phyloP scores from a whole-genome alignment of 53 echinoderm and acorn worm species.

The Paracentrotus lividus region DNA sequence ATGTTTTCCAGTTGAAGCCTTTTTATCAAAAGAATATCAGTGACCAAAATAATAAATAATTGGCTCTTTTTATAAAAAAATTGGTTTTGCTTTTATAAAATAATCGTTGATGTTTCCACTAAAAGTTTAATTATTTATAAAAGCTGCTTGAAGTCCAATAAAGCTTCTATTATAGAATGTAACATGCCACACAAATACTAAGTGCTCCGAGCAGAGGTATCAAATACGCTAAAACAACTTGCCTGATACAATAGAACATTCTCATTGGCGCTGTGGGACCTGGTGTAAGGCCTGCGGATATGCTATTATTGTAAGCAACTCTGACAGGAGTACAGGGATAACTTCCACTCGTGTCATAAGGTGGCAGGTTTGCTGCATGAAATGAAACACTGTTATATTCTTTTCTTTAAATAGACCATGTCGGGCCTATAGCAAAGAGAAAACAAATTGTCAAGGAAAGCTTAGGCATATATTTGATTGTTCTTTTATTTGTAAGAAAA shows the following conservation, averaged over 20 bases:
- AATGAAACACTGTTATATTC: constrained; percentile 30
- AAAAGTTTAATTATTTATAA: neutral
- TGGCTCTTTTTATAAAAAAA: no score
- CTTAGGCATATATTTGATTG: neutral
- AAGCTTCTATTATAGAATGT: neutral
- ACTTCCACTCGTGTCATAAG: constrained; percentile 27
- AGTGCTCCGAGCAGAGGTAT: neutral
- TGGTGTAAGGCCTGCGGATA: constrained; percentile 2
- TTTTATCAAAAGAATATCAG: no score
- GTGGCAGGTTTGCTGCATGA: constrained; percentile 5
- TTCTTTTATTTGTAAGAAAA: neutral
- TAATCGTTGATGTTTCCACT: no score
- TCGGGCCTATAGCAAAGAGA: neutral
- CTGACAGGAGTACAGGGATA: constrained; percentile 18
- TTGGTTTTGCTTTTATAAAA: no score
- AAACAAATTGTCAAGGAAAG: neutral
- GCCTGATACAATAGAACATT: neutral
- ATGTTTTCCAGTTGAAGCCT: no score
- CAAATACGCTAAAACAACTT: neutral
- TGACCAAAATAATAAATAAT: no score
- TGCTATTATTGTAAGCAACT: constrained; percentile 40
- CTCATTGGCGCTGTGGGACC: constrained; percentile 12
- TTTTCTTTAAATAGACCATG: constrained; percentile 11
- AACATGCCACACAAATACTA: constrained; percentile 9
- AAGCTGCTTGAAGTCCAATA: neutral